Percentiles rank a stretch among this genome's conserved stretches.
Conservation (phyloP, 2,888 invertebrate species). For the Actias luna region DNA sequence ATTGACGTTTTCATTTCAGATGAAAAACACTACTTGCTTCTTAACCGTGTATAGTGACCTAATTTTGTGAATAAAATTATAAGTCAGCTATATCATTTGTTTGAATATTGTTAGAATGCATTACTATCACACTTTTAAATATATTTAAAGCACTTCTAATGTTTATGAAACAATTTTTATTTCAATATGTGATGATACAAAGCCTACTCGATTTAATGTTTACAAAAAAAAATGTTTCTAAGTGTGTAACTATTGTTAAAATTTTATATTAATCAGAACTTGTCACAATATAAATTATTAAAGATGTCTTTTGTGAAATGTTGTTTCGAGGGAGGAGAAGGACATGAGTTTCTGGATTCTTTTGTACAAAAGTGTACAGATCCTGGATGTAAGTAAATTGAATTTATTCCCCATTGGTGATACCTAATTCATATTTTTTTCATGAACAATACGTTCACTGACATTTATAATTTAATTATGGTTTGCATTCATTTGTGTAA, state of each 20-base stretch:
- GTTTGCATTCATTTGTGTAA: constrained; percentile 23
- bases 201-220: constrained; percentile 27
- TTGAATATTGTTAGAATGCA: no score
- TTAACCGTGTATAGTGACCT: constrained; percentile 59
- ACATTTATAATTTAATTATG: constrained; percentile 31
- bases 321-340: constrained; percentile 89
- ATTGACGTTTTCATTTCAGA: constrained; percentile 50
- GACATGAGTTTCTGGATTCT: constrained; percentile 88
- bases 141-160: background rate
- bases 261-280: constrained; percentile 16
- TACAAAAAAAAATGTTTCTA: constrained; percentile 8
- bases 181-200: background rate
- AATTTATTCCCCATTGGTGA: background rate
- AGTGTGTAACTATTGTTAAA: constrained; percentile 8
- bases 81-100: constrained; percentile 37
- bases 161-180: background rate
- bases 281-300: constrained; percentile 23
- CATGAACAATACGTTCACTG: constrained; percentile 17
- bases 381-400: constrained; percentile 88
- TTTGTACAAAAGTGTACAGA: constrained; percentile 91
- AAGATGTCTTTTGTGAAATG: constrained; percentile 88
- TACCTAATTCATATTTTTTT: background rate
- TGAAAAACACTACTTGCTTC: constrained; percentile 44
- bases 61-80: constrained; percentile 35
- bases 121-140: no score